These are phyloP conservation scores for Trissolcus japonicus DNA, from an alignment of 2,888 invertebrate genomes.

Conservation along the genomic window DNA sequence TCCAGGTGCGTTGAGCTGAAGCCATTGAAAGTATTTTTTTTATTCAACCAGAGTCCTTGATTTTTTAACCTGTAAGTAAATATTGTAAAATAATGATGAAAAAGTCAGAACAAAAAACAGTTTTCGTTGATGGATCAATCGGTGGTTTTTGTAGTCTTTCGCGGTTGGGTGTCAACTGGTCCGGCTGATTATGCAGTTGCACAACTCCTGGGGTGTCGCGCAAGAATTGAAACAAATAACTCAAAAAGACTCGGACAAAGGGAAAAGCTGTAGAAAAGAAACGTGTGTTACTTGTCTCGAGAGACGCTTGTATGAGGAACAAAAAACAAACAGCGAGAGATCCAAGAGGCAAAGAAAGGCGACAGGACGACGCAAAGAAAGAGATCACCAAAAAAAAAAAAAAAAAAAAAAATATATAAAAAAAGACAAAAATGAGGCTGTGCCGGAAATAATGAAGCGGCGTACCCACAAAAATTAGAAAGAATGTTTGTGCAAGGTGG, in stretches of 20 bases:
- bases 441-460: conserved; percentile 26
- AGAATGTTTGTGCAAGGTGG: background rate
- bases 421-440: background rate
- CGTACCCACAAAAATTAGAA: conserved; percentile 20
- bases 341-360: conserved; percentile 6
- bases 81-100: too few relatives aligned
- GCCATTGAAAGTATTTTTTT: too few relatives aligned
- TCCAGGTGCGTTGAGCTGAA: too few relatives aligned
- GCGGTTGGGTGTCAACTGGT: background rate
- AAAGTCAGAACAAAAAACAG: conserved; percentile 3
- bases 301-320: conserved; percentile 9
- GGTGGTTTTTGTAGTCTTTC: conserved; percentile 3
- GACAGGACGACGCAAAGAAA: background rate
- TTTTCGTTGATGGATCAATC: conserved; percentile 22
- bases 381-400: background rate
- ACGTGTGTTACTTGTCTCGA: conserved; percentile 30
- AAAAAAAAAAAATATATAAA: background rate
- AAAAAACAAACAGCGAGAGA: conserved; percentile 4
- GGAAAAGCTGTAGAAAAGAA: conserved; percentile 7
- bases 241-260: conserved; percentile 19
- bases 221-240: conserved; percentile 25
- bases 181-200: conserved; percentile 20
- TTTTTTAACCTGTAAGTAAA: too few relatives aligned
- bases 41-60: too few relatives aligned
- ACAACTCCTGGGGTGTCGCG: conserved; percentile 4